Conservation (phyloP, 2,888 invertebrate genomes). For the Drosophila lutescens region DNA sequence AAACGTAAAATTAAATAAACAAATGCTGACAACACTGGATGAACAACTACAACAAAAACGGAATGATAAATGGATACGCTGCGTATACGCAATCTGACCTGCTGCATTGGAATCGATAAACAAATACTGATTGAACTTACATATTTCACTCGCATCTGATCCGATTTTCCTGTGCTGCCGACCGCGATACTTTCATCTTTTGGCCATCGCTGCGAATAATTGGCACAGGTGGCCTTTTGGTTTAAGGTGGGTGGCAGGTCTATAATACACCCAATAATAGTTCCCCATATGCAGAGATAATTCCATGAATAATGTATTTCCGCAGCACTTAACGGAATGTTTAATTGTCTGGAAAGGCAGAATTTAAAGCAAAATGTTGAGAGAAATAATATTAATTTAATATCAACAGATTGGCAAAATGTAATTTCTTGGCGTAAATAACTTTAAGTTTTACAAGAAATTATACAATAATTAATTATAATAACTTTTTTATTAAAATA, state of each 20-base stretch:
- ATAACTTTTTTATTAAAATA: too few species aligned
- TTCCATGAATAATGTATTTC: slow-evolving; percentile 2
- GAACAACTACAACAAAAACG: not conserved
- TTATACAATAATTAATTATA: too few species aligned
- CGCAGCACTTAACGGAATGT: not conserved
- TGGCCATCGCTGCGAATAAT: slow-evolving; percentile 27
- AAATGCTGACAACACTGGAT: slow-evolving; percentile 15
- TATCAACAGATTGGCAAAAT: too few species aligned
- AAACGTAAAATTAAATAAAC: slow-evolving; percentile 35
- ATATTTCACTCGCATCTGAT: slow-evolving; percentile 11
- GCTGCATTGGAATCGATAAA: slow-evolving; percentile 42
- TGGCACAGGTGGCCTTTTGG: slow-evolving; percentile 92
- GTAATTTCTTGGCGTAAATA: too few species aligned
- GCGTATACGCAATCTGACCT: slow-evolving; percentile 26
- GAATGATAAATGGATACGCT: slow-evolving; percentile 11
- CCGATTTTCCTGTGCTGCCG: slow-evolving; percentile 20
- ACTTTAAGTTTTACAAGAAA: too few species aligned
- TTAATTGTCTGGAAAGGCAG: slow-evolving; percentile 7
- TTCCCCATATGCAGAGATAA: not conserved
- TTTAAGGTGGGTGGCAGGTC: slow-evolving; percentile 91
- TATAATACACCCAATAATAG: slow-evolving; percentile 3
- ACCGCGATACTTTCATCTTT: slow-evolving; percentile 13
- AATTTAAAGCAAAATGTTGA: not conserved
- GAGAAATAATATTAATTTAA: not conserved
- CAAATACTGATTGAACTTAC: slow-evolving; percentile 32